Evolutionary conservation across 2,113 vertebrate species (phyloP).

Genomic region (Osmerus eperlanus): DNA sequence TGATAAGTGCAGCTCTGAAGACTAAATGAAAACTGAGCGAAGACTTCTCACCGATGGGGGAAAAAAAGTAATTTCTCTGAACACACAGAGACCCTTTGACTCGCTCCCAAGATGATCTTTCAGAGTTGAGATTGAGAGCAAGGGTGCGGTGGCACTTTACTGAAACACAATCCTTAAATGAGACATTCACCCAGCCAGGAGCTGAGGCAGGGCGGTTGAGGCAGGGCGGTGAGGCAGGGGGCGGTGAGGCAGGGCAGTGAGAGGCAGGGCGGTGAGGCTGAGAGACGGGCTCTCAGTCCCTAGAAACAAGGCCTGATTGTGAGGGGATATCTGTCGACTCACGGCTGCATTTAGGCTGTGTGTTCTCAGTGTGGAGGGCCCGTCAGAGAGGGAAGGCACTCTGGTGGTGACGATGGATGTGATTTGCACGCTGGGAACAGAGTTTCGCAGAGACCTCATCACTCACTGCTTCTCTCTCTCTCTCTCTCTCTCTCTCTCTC

Average conservation of each 20-base stretch:
- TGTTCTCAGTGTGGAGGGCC: not conserved
- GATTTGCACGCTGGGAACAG: no score
- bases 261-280: no score
- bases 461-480: not conserved
- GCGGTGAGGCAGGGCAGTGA: no score
- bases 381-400: no score
- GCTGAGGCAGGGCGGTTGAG: constrained; percentile 43
- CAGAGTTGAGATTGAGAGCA: constrained; percentile 36
- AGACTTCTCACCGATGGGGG: constrained; percentile 6
- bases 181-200: constrained; percentile 53
- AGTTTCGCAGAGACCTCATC: no score
- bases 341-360: constrained; percentile 18
- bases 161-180: constrained; percentile 65
- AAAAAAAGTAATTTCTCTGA: constrained; percentile 28
- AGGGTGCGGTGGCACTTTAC: constrained; percentile 39
- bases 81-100: constrained; percentile 16
- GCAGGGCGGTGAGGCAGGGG: no score
- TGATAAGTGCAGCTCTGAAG: not conserved
- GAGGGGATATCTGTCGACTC: constrained; percentile 32
- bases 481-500: not conserved
- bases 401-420: no score
- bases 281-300: constrained; percentile 51
- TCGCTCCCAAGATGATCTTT: constrained; percentile 42
- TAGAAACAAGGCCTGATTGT: constrained; percentile 57
- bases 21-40: not conserved